Evolutionary conservation across 2,113 vertebrate species (phyloP).

Genomic region (Lepus europaeus): DNA sequence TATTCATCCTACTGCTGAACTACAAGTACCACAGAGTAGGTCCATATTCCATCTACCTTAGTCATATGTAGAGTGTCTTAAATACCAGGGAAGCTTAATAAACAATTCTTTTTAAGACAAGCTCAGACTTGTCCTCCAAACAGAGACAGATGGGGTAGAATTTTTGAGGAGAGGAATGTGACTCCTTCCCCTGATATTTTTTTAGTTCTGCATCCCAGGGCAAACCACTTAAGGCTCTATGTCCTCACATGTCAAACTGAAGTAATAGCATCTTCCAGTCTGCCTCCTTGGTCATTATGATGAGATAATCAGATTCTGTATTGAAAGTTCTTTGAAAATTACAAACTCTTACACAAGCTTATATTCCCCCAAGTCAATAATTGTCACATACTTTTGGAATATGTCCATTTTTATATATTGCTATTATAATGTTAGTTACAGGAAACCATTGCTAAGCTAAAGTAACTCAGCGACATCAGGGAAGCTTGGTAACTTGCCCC

Average conservation of each 20-base stretch:
- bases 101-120: slow-evolving; percentile 19
- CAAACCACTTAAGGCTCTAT: neutral
- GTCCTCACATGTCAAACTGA: neutral
- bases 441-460: neutral
- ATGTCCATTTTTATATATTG: neutral
- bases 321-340: neutral
- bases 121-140: neutral
- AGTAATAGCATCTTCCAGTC: neutral
- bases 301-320: slow-evolving; percentile 20
- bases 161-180: neutral
- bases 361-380: neutral
- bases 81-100: neutral
- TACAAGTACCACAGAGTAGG: neutral
- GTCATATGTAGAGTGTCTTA: neutral
- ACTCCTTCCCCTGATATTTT: neutral
- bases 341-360: neutral
- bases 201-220: neutral
- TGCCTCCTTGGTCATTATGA: neutral
- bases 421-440: neutral
- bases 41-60: neutral
- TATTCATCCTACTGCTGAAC: neutral
- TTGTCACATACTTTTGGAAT: neutral
- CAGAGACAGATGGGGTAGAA: neutral
- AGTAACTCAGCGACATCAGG: neutral
- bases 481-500: neutral